Evolutionary conservation across 2,113 vertebrate species (phyloP).

Genomic region (Nesospiza acunhae): DNA sequence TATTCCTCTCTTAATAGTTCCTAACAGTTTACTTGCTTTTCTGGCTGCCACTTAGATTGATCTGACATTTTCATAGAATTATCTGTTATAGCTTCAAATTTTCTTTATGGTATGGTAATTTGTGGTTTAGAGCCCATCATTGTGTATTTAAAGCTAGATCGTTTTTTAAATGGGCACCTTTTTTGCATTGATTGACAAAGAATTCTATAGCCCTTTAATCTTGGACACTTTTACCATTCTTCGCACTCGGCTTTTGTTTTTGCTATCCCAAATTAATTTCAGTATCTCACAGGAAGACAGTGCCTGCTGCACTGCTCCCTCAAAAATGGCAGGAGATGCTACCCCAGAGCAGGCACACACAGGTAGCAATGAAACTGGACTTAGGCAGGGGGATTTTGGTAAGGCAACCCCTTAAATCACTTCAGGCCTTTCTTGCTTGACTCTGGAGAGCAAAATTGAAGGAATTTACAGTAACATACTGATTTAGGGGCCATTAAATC

Average conservation of each 20-base stretch:
- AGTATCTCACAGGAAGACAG: not conserved
- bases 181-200: not conserved
- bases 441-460: not conserved
- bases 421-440: not conserved
- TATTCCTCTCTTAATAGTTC: not conserved
- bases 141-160: not conserved
- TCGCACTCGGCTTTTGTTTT: not conserved
- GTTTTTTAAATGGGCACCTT: not conserved
- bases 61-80: conserved; percentile 10
- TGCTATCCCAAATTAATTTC: not conserved
- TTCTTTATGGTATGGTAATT: not conserved
- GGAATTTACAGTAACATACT: not conserved
- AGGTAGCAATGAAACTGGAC: not conserved
- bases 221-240: not conserved
- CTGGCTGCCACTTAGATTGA: not conserved
- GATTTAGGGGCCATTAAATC: not conserved
- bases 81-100: not conserved
- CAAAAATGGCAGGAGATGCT: not conserved
- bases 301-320: not conserved
- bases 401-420: not conserved
- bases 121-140: not conserved
- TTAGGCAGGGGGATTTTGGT: not conserved
- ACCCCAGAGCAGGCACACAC: not conserved
- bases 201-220: not conserved
- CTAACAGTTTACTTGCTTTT: not conserved